Percentiles rank a stretch among this genome's conserved stretches.
Evolutionary conservation across 1,140 invertebrate species (phyloP).

Genomic region (Oncopeltus fasciatus): DNA sequence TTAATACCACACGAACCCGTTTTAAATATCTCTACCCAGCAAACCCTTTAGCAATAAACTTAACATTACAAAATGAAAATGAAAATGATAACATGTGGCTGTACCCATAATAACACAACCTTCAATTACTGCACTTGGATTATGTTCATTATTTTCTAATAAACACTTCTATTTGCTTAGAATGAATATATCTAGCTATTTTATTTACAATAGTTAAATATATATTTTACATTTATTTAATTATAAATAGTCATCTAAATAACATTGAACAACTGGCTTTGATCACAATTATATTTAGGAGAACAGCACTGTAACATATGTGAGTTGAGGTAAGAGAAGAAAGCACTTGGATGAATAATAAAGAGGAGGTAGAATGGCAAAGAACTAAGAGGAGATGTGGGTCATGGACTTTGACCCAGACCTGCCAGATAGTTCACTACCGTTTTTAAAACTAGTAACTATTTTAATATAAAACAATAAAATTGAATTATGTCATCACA

Average conservation of each 20-base stretch:
- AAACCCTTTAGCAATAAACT: conserved; percentile 4
- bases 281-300: conserved; percentile 5
- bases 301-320: neutral
- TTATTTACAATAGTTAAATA: conserved; percentile 6
- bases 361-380: conserved; percentile 1
- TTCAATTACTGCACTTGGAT: conserved; percentile 8
- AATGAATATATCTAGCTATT: conserved; percentile 6
- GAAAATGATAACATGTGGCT: conserved; percentile 15
- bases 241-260: conserved; percentile 5
- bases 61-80: conserved; percentile 1
- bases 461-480: neutral
- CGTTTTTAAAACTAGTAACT: neutral
- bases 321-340: conserved; percentile 13
- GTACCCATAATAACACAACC: conserved; percentile 21
- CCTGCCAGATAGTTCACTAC: neutral
- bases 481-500: conserved; percentile 8
- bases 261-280: conserved; percentile 5
- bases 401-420: neutral
- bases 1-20: conserved; percentile 7
- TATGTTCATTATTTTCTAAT: conserved; percentile 8
- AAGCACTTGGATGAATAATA: conserved; percentile 8
- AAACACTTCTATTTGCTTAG: conserved; percentile 14
- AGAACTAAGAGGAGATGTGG: neutral
- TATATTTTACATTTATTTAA: conserved; percentile 5
- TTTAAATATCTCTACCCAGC: neutral